A percentile compares a stretch with the other conserved stretches of the same genome.
Evolutionary conservation across 30 jellyfish, hydroid and myxozoan genomes (phyloP).

Genomic region (Aurelia sp.): DNA sequence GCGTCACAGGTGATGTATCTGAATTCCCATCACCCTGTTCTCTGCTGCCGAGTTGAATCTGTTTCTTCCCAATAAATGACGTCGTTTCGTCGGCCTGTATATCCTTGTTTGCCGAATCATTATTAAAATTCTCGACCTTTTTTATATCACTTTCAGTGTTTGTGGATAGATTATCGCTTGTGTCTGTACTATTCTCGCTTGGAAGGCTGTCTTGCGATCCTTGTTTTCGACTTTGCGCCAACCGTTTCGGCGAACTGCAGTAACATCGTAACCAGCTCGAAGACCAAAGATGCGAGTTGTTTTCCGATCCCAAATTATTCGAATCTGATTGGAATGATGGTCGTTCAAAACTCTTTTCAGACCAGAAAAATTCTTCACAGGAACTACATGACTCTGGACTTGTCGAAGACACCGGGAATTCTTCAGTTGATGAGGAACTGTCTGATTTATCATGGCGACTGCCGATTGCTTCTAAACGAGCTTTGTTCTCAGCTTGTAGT

Average conservation of each 20-base stretch:
- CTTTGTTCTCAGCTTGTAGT: conserved; percentile 78
- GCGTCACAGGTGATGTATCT: conserved; percentile 8
- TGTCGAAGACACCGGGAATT: conserved; percentile 84
- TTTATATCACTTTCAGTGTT: background rate
- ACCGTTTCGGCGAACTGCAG: conserved; percentile 81
- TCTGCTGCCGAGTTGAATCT: conserved; percentile 41
- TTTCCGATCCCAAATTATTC: conserved; percentile 55
- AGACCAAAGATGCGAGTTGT: conserved; percentile 91
- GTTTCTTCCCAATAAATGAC: background rate
- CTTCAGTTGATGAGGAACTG: conserved; percentile 59
- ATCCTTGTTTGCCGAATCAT: background rate
- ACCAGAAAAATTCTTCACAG: conserved; percentile 74
- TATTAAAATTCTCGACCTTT: background rate
- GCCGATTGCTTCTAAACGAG: conserved; percentile 66
- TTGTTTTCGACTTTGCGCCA: conserved; percentile 9
- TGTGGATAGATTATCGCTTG: background rate
- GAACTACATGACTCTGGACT: conserved; percentile 81
- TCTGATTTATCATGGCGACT: conserved; percentile 67
- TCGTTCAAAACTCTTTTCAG: conserved; percentile 69
- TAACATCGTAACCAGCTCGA: conserved; percentile 89
- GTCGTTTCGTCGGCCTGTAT: background rate
- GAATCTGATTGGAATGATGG: conserved; percentile 37
- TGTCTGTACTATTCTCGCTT: conserved; percentile 11
- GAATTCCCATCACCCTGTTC: conserved; percentile 61
- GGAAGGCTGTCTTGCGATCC: conserved; percentile 49